Percentiles rank a stretch among this genome's conserved stretches.
phyloP scores from a whole-genome alignment of 1,140 invertebrate species.

The Ctenoplectra terminalis region DNA sequence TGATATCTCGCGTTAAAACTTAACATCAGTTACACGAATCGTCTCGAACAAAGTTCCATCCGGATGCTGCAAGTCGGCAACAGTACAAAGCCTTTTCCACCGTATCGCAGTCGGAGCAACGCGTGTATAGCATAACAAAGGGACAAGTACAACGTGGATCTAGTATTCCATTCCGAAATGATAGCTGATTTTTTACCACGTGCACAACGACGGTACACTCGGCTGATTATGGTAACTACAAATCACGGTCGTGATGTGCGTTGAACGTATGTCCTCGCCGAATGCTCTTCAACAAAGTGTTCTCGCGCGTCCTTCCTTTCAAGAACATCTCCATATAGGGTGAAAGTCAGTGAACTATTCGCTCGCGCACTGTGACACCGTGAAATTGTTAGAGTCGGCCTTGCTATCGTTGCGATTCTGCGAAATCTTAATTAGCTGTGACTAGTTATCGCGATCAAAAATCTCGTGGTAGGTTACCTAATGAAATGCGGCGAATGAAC shows the following conservation, averaged over 20 bases:
- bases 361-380: background rate
- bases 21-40: background rate
- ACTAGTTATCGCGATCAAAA: conserved; percentile 18
- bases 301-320: conserved; percentile 22
- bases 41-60: background rate
- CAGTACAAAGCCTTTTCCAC: background rate
- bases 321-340: conserved; percentile 29
- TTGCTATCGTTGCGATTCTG: conserved; percentile 8
- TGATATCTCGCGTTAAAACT: background rate
- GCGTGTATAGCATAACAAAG: conserved; percentile 11
- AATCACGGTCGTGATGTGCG: conserved; percentile 27
- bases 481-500: background rate
- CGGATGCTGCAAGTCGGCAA: background rate
- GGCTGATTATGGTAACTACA: conserved; percentile 27
- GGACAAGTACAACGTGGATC: background rate
- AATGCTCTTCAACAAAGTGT: background rate
- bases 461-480: background rate
- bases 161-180: conserved; percentile 24
- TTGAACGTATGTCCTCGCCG: background rate
- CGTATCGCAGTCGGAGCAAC: background rate
- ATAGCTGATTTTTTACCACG: conserved; percentile 7
- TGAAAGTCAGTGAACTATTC: conserved; percentile 36
- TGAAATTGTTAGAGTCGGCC: conserved; percentile 15
- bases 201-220: background rate
- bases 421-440: conserved; percentile 39